Percentiles rank a stretch among this genome's conserved stretches.
These are phyloP conservation scores for Kryptopterus vitreolus DNA, from an alignment of 2,797 vertebrate genomes.

Conservation along the genomic window DNA sequence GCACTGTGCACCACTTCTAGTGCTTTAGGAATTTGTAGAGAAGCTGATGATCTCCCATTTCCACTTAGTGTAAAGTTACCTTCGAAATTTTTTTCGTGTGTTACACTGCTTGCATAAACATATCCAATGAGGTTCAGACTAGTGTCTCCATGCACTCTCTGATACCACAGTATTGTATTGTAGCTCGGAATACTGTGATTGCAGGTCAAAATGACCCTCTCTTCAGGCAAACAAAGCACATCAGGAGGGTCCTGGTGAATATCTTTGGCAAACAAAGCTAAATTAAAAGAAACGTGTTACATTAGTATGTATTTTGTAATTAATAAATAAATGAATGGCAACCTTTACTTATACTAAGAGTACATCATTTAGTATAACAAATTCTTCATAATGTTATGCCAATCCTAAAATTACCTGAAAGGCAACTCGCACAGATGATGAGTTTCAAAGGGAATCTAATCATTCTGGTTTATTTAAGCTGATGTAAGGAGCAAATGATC, in stretches of 20 bases:
- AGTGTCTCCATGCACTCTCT: conserved; percentile 34
- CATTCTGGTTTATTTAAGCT: conserved; percentile 37
- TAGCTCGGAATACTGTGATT: conserved; percentile 48
- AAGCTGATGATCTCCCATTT: conserved; percentile 16
- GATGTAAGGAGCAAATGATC: not conserved
- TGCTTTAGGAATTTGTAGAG: conserved; percentile 26
- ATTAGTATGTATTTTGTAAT: not conserved
- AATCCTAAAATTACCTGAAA: conserved; percentile 48
- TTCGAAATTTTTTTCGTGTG: conserved; percentile 29
- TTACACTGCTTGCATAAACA: not conserved
- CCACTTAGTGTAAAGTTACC: conserved; percentile 36
- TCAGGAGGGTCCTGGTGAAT: conserved; percentile 59
- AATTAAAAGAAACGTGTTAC: not conserved
- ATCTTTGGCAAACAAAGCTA: conserved; percentile 30
- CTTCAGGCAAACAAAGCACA: conserved; percentile 36
- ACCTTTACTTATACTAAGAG: not conserved
- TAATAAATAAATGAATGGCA: not conserved
- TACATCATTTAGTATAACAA: not conserved
- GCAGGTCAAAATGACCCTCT: conserved; percentile 47
- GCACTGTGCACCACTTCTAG: conserved; percentile 38
- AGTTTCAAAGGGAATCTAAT: conserved; percentile 31
- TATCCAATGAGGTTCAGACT: conserved; percentile 43
- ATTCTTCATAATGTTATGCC: too few relatives aligned
- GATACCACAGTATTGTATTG: conserved; percentile 37
- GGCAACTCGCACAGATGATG: conserved; percentile 47